Percentiles rank a stretch among this genome's conserved stretches.
Evolutionary conservation across 2,797 vertebrate species (phyloP).

Genomic region (Mareca strepera): DNA sequence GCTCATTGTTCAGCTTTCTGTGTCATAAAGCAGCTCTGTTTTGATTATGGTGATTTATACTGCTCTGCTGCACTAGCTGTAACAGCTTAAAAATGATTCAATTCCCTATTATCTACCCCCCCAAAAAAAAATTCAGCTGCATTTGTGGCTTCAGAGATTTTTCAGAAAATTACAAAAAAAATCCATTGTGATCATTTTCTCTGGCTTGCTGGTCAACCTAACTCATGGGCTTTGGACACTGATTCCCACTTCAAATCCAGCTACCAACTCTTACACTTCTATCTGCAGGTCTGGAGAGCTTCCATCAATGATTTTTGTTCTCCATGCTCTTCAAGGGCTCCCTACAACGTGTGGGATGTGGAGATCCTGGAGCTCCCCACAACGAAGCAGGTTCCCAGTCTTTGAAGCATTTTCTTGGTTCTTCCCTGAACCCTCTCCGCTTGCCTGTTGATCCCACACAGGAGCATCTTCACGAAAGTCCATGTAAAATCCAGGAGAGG

Average conservation of each 20-base stretch:
- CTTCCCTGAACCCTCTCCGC: background rate
- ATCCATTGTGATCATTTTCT: background rate
- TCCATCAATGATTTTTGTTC: background rate
- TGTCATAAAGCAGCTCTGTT: constrained; percentile 49
- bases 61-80: constrained; percentile 33
- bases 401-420: background rate
- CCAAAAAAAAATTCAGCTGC: no score
- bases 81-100: constrained; percentile 2
- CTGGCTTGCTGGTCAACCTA: background rate
- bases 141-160: background rate
- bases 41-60: constrained; percentile 68
- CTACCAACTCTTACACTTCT: background rate
- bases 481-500: rapidly evolving
- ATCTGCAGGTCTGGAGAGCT: background rate
- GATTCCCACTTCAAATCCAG: background rate
- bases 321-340: background rate
- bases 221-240: background rate
- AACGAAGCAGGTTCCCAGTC: background rate
- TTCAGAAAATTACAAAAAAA: background rate
- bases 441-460: rapidly evolving
- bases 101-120: background rate
- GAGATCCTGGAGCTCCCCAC: background rate
- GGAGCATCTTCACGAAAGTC: background rate
- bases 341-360: background rate
- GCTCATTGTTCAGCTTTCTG: constrained; percentile 45